Base-by-base conservation (phyloP, 2,888 invertebrate genomes). In the Ferdinandea cuprea region DNA sequence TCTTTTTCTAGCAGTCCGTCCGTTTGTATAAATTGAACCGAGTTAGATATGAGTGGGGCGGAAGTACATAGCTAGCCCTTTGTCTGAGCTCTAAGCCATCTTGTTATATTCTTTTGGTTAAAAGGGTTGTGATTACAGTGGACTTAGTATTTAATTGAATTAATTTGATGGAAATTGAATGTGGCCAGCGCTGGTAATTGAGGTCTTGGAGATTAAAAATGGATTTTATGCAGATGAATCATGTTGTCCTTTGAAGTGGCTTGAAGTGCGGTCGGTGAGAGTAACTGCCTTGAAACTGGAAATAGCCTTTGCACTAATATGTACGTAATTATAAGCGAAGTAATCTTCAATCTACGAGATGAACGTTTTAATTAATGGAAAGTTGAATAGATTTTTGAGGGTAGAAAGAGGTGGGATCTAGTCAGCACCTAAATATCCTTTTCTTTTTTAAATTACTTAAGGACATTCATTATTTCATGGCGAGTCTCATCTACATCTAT, bases 101-200 rank as follows among this genome's bases (percentile, higher is more conserved):
- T 61, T 71, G 76, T 77, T 81, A 81, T 69, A 61, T 77, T 42
- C 44, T 48, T 59, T 71, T 52, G 54, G 56, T 44, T 78, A 68
- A 78, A 83, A 83, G 77, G 83, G 66, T 73, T 78, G 66, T 63
- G 83, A 83, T 83, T 68, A 83, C 78, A 73, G 77, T 78, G 78
- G 83, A 83, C 78, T 83, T 83, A 78, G 78, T 63, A 83, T 73
- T 83, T 77, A 83, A 83, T 83, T 83, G 83, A 83, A 83, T 83
- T 83, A 83, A 83, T 83, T 83, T 83, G 83, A 83, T 73, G 78
- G 68, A 78, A 77, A 83, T 78, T 83, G 72, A 72, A 68, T 72
- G 72, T 68, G 83, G 72, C 37, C 17, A n/a, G 63, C 61, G 54
- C 21, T 50, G 48, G 77, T 61, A 72, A 72, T 77, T 74, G 81